Percentiles rank a stretch among this genome's conserved stretches.
phyloP scores from a whole-genome alignment of 2,113 vertebrate species.

The Alethe castanea region DNA sequence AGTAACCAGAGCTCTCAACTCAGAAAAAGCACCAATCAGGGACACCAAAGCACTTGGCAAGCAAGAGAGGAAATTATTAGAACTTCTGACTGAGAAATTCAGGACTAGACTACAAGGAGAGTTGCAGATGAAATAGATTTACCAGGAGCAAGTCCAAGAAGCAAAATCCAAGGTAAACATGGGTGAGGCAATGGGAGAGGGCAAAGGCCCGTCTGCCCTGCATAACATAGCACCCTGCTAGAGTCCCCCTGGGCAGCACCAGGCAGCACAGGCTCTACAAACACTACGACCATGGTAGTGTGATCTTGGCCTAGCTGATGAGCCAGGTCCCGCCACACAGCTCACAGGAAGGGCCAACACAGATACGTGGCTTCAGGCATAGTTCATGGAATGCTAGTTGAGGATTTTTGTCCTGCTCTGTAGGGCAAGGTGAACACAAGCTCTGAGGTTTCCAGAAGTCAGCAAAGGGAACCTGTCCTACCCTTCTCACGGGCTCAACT shows the following conservation, averaged over 20 bases:
- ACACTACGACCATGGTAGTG: rapidly evolving
- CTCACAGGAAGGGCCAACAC: not conserved
- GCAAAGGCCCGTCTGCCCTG: not conserved
- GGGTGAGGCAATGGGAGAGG: not conserved
- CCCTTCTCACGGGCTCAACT: not conserved
- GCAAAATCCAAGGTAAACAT: not conserved
- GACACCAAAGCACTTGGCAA: not conserved
- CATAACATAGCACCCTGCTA: not conserved
- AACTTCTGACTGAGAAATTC: not conserved
- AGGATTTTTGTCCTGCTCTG: not conserved
- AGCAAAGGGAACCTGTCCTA: not conserved
- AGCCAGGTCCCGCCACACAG: not conserved
- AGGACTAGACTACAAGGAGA: not conserved
- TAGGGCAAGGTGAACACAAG: not conserved
- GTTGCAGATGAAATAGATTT: not conserved
- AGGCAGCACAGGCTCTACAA: not conserved
- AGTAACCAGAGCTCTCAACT: not conserved
- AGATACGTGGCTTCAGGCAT: not conserved
- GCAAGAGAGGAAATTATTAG: not conserved
- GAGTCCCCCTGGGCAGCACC: not conserved
- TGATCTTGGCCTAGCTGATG: rapidly evolving
- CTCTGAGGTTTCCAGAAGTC: not conserved
- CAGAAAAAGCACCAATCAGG: not conserved
- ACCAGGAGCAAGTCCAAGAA: not conserved
- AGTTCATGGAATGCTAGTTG: not conserved